phyloP scores from a whole-genome alignment of 2,888 invertebrate genomes.

The Pediacus dermestoides region DNA sequence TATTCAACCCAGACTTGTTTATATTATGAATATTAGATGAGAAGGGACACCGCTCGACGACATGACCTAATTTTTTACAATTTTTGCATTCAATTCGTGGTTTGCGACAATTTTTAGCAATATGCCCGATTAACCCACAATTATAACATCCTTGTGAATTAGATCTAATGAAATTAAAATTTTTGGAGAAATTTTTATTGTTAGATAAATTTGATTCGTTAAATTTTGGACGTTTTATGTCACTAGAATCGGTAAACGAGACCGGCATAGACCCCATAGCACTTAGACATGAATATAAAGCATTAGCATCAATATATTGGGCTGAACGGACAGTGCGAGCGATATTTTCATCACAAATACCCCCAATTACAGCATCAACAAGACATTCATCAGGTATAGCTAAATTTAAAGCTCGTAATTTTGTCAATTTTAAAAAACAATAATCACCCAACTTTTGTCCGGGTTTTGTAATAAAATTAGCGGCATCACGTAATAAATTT shows the following conservation, averaged over 20 bases:
- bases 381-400: constrained; percentile 21
- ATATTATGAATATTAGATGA: too few relatives aligned
- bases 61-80: constrained; percentile 11
- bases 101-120: constrained; percentile 5
- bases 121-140: constrained; percentile 8
- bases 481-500: constrained; percentile 22
- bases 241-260: too few relatives aligned
- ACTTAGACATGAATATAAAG: constrained; percentile 14
- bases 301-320: constrained; percentile 9
- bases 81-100: constrained; percentile 6
- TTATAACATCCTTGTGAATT: too few relatives aligned
- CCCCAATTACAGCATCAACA: constrained; percentile 17
- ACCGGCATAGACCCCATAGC: constrained; percentile 15
- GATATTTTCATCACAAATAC: constrained; percentile 12
- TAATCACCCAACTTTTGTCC: constrained; percentile 22
- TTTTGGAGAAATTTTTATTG: too few relatives aligned
- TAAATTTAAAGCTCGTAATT: constrained; percentile 18
- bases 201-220: too few relatives aligned
- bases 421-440: constrained; percentile 22
- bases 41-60: too few relatives aligned
- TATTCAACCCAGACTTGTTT: too few relatives aligned
- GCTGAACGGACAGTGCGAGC: constrained; percentile 13
- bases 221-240: too few relatives aligned
- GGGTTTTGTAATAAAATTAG: constrained; percentile 19
- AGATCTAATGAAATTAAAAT: too few relatives aligned